phyloP scores from a whole-genome alignment of 2,797 vertebrate genomes.

The Pelochelys cantorii region DNA sequence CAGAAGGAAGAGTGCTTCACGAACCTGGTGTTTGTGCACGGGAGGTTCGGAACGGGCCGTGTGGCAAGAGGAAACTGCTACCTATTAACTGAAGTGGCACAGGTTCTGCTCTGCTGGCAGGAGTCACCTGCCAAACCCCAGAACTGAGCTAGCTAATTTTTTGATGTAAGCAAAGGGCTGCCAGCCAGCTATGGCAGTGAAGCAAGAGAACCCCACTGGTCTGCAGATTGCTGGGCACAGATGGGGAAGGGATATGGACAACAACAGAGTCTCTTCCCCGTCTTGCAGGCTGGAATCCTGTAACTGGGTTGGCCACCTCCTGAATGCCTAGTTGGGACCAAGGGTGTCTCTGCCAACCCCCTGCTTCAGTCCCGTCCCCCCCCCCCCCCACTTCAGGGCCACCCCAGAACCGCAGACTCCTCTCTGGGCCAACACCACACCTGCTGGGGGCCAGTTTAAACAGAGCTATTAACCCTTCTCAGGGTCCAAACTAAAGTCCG shows the following conservation, averaged over 20 bases:
- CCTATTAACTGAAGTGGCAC: fast-evolving
- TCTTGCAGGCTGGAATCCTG: background rate
- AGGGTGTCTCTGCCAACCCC: background rate
- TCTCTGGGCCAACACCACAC: background rate
- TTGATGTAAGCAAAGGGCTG: background rate
- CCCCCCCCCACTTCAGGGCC: background rate
- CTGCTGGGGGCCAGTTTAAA: background rate
- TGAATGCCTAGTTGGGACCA: background rate
- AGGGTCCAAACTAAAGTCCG: background rate
- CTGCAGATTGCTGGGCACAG: background rate
- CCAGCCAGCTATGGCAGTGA: background rate
- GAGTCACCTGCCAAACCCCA: background rate
- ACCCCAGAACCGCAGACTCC: background rate
- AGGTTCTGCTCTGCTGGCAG: background rate
- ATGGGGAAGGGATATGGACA: background rate
- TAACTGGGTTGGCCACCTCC: background rate
- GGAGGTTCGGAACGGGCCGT: background rate
- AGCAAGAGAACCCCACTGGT: fast-evolving
- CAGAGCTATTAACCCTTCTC: background rate
- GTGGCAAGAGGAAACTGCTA: background rate
- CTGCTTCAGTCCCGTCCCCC: background rate
- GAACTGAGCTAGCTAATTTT: background rate
- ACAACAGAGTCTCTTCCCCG: background rate
- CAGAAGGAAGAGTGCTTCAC: background rate
- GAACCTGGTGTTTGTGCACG: background rate